These are phyloP conservation scores for Plectropomus leopardus DNA, from an alignment of 2,113 vertebrate genomes.

Conservation along the genomic window DNA sequence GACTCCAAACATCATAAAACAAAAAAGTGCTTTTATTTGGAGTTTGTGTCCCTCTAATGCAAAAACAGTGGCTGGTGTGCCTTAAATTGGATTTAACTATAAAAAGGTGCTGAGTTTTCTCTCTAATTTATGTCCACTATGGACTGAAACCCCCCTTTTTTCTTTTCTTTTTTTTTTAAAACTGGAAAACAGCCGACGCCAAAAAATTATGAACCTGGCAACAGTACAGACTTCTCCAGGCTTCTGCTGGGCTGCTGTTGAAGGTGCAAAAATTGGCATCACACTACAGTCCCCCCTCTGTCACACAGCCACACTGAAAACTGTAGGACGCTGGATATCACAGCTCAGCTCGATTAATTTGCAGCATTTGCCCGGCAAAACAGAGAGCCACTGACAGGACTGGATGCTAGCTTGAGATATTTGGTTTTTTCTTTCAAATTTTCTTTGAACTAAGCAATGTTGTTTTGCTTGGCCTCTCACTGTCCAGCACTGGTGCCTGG, in stretches of 20 bases:
- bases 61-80: conserved; percentile 5
- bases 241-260: conserved; percentile 46
- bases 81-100: conserved; percentile 23
- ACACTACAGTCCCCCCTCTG: not conserved
- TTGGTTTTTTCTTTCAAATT: not conserved
- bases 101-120: conserved; percentile 54
- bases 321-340: conserved; percentile 31
- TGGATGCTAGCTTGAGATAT: conserved; percentile 7
- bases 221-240: conserved; percentile 7
- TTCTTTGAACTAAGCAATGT: conserved; percentile 20
- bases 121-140: conserved; percentile 46
- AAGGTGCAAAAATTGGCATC: conserved; percentile 66
- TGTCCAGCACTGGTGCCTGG: conserved; percentile 13
- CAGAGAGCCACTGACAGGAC: not conserved
- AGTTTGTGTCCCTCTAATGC: not conserved
- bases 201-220: conserved; percentile 61
- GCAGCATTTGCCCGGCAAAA: conserved; percentile 19
- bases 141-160: conserved; percentile 40
- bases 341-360: conserved; percentile 22
- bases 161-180: too few relatives aligned
- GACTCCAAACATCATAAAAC: not conserved
- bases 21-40: not conserved
- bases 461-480: conserved; percentile 57
- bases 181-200: conserved; percentile 26
- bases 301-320: not conserved